Evolutionary conservation across 1,140 invertebrate genomes (phyloP).

Genomic region (Coelopa frigida): DNA sequence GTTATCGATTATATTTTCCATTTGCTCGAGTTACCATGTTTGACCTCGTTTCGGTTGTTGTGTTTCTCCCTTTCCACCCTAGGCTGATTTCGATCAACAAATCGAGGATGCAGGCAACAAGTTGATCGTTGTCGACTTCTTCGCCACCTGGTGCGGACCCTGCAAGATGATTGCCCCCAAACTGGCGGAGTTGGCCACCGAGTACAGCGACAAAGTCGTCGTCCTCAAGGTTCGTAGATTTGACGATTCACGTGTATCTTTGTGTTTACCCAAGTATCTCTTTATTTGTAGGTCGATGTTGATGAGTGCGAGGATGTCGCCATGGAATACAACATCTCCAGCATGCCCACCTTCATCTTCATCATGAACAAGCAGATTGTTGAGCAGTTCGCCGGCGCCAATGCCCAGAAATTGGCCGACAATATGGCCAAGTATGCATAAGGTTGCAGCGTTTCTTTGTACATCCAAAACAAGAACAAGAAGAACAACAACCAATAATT

Average conservation of each 20-base stretch:
- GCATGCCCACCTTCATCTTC: slow-evolving; percentile 92
- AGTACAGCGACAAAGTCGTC: slow-evolving; percentile 49
- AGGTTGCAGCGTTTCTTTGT: not conserved
- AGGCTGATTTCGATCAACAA: slow-evolving; percentile 66
- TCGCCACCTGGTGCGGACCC: slow-evolving; percentile 77
- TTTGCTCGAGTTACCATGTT: too few relatives aligned
- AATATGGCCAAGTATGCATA: slow-evolving; percentile 17
- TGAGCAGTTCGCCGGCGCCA: slow-evolving; percentile 72
- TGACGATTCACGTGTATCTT: not conserved
- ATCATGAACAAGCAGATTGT: slow-evolving; percentile 68
- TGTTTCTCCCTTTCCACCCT: slow-evolving; percentile 32
- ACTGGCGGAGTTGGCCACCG: slow-evolving; percentile 56
- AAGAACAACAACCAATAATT: not conserved
- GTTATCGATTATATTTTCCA: too few relatives aligned
- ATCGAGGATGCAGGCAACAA: slow-evolving; percentile 69
- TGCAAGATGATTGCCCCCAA: slow-evolving; percentile 88
- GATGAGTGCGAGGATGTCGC: slow-evolving; percentile 82
- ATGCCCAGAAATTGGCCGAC: slow-evolving; percentile 58
- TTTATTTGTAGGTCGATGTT: slow-evolving; percentile 72
- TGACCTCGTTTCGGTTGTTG: too few relatives aligned
- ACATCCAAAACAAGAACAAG: not conserved
- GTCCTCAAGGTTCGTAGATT: slow-evolving; percentile 49
- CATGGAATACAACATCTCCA: slow-evolving; percentile 68
- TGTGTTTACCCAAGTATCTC: not conserved
- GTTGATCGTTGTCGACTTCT: slow-evolving; percentile 85